Evolutionary conservation across 2,113 vertebrate species (phyloP).

Genomic region (Ovis canadensis): DNA sequence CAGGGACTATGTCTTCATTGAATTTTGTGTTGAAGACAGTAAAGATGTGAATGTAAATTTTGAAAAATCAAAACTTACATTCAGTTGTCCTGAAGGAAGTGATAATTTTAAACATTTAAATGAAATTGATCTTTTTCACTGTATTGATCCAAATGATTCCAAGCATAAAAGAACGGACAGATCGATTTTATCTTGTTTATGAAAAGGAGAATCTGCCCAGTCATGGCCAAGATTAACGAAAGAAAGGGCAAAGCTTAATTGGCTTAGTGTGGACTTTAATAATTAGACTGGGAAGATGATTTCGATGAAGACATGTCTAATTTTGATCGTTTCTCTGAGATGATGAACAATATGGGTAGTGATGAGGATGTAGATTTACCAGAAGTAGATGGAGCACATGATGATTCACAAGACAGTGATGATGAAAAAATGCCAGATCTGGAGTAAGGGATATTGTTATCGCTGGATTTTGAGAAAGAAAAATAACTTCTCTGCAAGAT

Average conservation of each 20-base stretch:
- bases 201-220: slow-evolving; percentile 94
- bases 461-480: too few relatives aligned
- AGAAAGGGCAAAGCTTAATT: slow-evolving; percentile 95
- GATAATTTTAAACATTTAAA: slow-evolving; percentile 94
- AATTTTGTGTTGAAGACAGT: slow-evolving; percentile 97
- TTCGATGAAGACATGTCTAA: slow-evolving; percentile 96
- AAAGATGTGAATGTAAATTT: slow-evolving; percentile 96
- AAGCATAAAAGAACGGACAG: slow-evolving; percentile 98
- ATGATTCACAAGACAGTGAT: too few relatives aligned
- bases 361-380: slow-evolving; percentile 93
- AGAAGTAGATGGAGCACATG: slow-evolving; percentile 94
- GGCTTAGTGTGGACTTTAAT: slow-evolving; percentile 98
- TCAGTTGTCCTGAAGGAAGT: slow-evolving; percentile 95
- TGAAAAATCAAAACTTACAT: slow-evolving; percentile 92
- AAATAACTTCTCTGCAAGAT: too few relatives aligned
- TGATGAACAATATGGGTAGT: slow-evolving; percentile 99
- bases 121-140: slow-evolving; percentile 96
- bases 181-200: slow-evolving; percentile 95
- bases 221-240: slow-evolving; percentile 96
- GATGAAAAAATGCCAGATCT: too few relatives aligned
- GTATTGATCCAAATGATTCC: slow-evolving; percentile 95
- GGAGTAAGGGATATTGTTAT: too few relatives aligned
- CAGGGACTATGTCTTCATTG: slow-evolving; percentile 95
- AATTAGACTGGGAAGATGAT: slow-evolving; percentile 99
- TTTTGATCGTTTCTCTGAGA: slow-evolving; percentile 97